phyloP scores from a whole-genome alignment of 2,888 invertebrate genomes.

The Parascotia fuliginaria region DNA sequence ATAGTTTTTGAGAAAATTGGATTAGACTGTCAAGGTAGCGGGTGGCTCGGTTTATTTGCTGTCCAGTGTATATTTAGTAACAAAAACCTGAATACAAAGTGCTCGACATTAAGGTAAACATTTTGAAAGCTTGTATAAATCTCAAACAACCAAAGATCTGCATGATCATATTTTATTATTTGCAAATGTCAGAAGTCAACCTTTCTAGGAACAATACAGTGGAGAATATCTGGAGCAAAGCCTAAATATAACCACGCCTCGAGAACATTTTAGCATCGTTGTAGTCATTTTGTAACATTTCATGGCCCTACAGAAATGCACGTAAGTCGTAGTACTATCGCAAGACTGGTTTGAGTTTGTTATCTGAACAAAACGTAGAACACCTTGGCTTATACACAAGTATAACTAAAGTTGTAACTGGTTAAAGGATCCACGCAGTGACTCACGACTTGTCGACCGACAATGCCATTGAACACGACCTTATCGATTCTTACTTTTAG shows the following conservation, averaged over 20 bases:
- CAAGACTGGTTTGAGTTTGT: conserved; percentile 36
- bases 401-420: conserved; percentile 30
- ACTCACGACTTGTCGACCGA: conserved; percentile 30
- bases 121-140: too few relatives aligned
- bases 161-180: neutral
- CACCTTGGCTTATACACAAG: conserved; percentile 41
- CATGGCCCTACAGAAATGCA: conserved; percentile 31
- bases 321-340: conserved; percentile 39
- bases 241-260: conserved; percentile 4
- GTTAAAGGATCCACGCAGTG: conserved; percentile 32
- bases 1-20: too few relatives aligned
- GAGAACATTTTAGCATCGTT: conserved; percentile 3
- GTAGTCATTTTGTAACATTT: conserved; percentile 25
- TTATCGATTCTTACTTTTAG: conserved; percentile 30
- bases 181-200: conserved; percentile 17
- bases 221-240: conserved; percentile 10
- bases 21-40: too few relatives aligned
- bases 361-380: conserved; percentile 37
- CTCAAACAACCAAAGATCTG: neutral
- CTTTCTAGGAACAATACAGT: conserved; percentile 9
- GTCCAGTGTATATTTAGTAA: too few relatives aligned
- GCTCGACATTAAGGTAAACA: too few relatives aligned
- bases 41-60: too few relatives aligned
- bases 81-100: too few relatives aligned
- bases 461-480: conserved; percentile 30